A percentile compares a stretch with the other conserved stretches of the same genome.
These are phyloP conservation scores for Limnothrissa miodon DNA, from an alignment of 2,113 vertebrate species.

Conservation along the genomic window DNA sequence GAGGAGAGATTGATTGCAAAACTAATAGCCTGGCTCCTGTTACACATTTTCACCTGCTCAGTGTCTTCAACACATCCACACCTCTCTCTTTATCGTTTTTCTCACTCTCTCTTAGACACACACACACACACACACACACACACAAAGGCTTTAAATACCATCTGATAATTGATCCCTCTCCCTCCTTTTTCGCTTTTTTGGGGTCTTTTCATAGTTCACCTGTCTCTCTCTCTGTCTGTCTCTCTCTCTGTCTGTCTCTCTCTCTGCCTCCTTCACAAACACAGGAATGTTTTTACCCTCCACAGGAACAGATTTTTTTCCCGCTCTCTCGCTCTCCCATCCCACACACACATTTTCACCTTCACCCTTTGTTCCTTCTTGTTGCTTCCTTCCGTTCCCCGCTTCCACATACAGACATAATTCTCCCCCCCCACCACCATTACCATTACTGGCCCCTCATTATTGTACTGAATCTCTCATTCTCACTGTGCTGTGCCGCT, in stretches of 20 bases:
- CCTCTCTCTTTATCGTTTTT: not conserved
- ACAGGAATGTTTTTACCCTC: not conserved
- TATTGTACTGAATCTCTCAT: no score
- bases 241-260: not conserved
- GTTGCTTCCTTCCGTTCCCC: no score
- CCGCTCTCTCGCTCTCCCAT: not conserved
- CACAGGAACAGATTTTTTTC: not conserved
- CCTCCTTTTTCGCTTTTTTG: not conserved
- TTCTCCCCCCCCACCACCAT: no score
- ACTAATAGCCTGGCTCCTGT: not conserved
- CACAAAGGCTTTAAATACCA: no score
- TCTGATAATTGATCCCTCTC: not conserved
- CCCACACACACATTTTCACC: no score
- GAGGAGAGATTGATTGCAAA: not conserved
- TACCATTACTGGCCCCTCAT: no score
- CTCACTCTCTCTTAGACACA: not conserved
- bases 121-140: not conserved
- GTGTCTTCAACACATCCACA: not conserved
- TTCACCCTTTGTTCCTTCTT: not conserved
- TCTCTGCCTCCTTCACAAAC: not conserved
- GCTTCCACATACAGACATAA: no score
- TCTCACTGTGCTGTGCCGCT: no score
- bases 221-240: not conserved
- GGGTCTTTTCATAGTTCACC: not conserved
- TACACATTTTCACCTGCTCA: not conserved